Evolutionary conservation across 2,888 invertebrate genomes (phyloP).

Genomic region (Scaptomyza cyrtandrae): DNA sequence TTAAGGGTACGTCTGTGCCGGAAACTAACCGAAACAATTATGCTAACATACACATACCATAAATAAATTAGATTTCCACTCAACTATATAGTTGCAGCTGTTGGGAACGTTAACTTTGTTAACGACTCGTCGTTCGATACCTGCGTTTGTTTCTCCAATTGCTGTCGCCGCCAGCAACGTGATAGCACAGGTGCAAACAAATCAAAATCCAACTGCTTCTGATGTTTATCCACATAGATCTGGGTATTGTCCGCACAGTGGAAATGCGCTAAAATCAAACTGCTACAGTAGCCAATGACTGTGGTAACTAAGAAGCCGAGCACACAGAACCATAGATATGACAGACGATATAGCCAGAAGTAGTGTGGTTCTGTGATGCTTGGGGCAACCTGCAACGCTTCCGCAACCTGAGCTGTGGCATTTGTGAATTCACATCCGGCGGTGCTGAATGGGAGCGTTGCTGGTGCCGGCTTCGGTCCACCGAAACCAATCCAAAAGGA

Average conservation of each 20-base stretch:
- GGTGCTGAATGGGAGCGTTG: constrained; percentile 86
- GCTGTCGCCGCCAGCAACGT: constrained; percentile 81
- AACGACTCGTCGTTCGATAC: constrained; percentile 55
- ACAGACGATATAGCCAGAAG: constrained; percentile 88
- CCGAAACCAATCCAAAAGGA: constrained; percentile 94
- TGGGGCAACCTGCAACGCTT: constrained; percentile 27
- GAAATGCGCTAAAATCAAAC: constrained; percentile 83
- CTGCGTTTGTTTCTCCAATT: constrained; percentile 67
- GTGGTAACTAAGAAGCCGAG: constrained; percentile 86
- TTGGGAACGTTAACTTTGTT: constrained; percentile 60
- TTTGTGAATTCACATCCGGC: constrained; percentile 85
- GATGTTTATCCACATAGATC: constrained; percentile 76
- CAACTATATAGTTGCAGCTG: constrained; percentile 27
- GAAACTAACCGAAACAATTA: too few relatives aligned
- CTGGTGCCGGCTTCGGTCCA: constrained; percentile 88
- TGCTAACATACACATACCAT: constrained; percentile 4
- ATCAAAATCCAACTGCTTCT: constrained; percentile 85
- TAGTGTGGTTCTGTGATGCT: constrained; percentile 51
- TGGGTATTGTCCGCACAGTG: constrained; percentile 79
- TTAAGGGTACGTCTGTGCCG: constrained; percentile 4
- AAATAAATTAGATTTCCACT: constrained; percentile 31
- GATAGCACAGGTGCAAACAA: constrained; percentile 87
- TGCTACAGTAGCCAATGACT: constrained; percentile 85
- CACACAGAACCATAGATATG: constrained; percentile 89
- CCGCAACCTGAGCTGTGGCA: constrained; percentile 34